Base-by-base conservation (phyloP, 2,888 invertebrate genomes). In the Laspeyria flexula region DNA sequence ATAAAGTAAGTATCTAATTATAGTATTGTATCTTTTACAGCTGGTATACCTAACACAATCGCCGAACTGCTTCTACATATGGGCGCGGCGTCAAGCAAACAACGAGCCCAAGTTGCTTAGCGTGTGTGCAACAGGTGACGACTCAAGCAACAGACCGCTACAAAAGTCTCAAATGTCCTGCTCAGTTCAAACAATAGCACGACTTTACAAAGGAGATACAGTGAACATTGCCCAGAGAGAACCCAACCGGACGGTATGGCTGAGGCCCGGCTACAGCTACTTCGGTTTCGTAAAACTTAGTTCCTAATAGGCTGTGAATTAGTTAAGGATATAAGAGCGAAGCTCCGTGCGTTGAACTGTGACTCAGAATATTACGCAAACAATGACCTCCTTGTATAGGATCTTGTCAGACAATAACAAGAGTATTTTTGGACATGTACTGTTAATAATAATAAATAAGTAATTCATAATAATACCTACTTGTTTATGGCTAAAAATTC, bases 211-310 rank as follows among this genome's bases (percentile, higher is more conserved):
- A 25, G 88, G 85, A 1, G 91, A 91, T 62, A 73, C 63, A 0
- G 75, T 92, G 31, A 87, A 85, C 58, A 61, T 91, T 9, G 80
- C 86, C 0, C 90, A 90, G 39, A 66, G 91, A 10, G 92, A 92
- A 62, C 81, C 71, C 0, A 88, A 90, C 71, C 73, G 86, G 23
- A 90, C 85, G 1, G 69, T 92, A 10, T 85, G 85, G 82, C 79
- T 91, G 0, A 50, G 79, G 53, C 83, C 81, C 0, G 91, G 91
- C 0, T 86, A 88, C 65, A 81, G 85, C 1, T 90, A 86, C 75
- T 71, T 91, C 48, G 91, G 91, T 1, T 88, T 92, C 43, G 75
- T 91, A 4, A 91, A 90, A 83, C 79, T 92, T 66, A 84, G 85
- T 81, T 86, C 90, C 83, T 90, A 86, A 77, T 48, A 52, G 81